Percentiles rank a stretch among this genome's conserved stretches.
Conservation (phyloP, 30 jellyfish, hydroid and myxozoan genomes). For the Aurelia sp. region DNA sequence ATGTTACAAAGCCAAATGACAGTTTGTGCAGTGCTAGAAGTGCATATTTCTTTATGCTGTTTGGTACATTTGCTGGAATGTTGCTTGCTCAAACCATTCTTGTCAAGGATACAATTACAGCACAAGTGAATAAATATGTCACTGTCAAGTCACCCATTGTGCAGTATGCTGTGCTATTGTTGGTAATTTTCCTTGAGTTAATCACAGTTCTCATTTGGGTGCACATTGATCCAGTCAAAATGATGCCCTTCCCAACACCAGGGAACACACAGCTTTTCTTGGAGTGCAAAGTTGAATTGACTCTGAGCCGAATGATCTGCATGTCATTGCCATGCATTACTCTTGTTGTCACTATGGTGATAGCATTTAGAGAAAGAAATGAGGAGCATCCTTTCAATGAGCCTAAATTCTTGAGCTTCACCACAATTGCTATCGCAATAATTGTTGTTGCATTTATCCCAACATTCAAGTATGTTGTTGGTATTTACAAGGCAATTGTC, state of each 20-base stretch:
- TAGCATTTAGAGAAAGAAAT: slow-evolving; percentile 77
- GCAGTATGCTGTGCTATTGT: slow-evolving; percentile 25
- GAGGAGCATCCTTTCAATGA: slow-evolving; percentile 55
- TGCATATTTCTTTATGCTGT: slow-evolving; percentile 64
- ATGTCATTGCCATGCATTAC: slow-evolving; percentile 59
- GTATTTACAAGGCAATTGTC: slow-evolving; percentile 76
- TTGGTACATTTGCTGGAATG: slow-evolving; percentile 48
- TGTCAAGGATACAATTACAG: slow-evolving; percentile 41
- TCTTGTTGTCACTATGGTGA: slow-evolving; percentile 60
- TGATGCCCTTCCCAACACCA: slow-evolving; percentile 14
- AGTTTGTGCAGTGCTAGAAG: slow-evolving; percentile 69
- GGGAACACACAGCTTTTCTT: slow-evolving; percentile 41
- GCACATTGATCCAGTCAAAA: slow-evolving; percentile 53
- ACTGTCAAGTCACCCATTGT: slow-evolving; percentile 1
- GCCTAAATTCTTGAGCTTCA: slow-evolving; percentile 72
- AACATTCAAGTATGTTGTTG: slow-evolving; percentile 78
- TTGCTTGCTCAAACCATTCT: slow-evolving; percentile 58
- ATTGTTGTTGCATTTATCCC: slow-evolving; percentile 76
- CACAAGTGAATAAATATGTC: slow-evolving; percentile 16
- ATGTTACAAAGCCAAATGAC: slow-evolving; percentile 65
- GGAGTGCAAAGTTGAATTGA: slow-evolving; percentile 65
- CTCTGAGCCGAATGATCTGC: slow-evolving; percentile 60
- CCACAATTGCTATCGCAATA: slow-evolving; percentile 73
- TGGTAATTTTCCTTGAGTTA: slow-evolving; percentile 46
- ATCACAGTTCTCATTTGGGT: slow-evolving; percentile 50